Evolutionary conservation across 1,140 invertebrate species (phyloP), one percentile per base, ranked within the genome.

Genomic region (Apolygus lucorum): DNA sequence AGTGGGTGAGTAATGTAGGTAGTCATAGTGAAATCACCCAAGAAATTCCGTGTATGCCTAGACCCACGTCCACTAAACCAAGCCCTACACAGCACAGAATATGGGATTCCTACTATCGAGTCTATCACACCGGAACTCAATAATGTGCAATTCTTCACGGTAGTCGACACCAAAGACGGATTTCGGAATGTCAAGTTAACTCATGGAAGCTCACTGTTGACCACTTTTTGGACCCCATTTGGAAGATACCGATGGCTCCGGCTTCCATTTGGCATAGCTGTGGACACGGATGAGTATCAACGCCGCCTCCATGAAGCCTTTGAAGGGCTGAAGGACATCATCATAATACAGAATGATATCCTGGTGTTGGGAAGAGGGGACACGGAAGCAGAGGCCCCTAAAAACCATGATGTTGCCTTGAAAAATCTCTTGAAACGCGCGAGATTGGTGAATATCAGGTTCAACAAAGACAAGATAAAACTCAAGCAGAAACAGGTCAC

Each of bases 191-290:
- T 72, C 1, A 28, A 28, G 13, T 63, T 74, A 59, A 63, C 72
- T 71, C 24, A 70, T 8, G 17, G 17, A 49, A 49, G 34, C 17
- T 49, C 34, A 11, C 8, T 11, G 34, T 17, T 49, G 74, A 77
- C 75, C n/a, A 82, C 82, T 28, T 82, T 82, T 74, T 42, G 65
- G 28, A 67, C 65, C 1, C 79, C 79, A 17, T 81, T 79, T 76
- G 80, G 78, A 0, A 69, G 77, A 62, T 82, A 75, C 72, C 72
- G 74, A 49, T 80, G 76, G 70, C 72, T 73, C 27, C 73, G 80
- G 59, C 68, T 81, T 21, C 78, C 79, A 4, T 81, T 82, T 74
- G 79, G 79, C 2, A 73, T 82, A 2, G 73, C 67, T 28, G 73
- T 72, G 42, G 74, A 75, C 2, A 76, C 78, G 4, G 34, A 34